These are phyloP conservation scores for Coranthus polyacanthus DNA, from an alignment of 2,797 vertebrate genomes.

Conservation along the genomic window DNA sequence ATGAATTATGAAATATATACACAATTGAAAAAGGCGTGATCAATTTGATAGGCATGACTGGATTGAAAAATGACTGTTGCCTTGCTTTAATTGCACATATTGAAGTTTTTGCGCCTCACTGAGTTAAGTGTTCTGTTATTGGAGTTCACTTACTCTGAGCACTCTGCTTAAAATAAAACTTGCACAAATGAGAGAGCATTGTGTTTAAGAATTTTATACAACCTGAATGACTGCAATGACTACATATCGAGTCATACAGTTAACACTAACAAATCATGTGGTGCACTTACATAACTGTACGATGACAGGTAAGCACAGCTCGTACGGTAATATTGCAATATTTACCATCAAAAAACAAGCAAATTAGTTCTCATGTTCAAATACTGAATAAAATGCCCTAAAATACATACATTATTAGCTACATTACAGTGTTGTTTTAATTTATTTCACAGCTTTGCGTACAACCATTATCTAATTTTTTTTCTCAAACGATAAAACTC, in stretches of 20 bases:
- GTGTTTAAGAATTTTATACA: slow-evolving; percentile 36
- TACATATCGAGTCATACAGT: slow-evolving; percentile 16
- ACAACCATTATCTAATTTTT: slow-evolving; percentile 19
- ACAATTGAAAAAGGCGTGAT: slow-evolving; percentile 61
- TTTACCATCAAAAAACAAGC: no score
- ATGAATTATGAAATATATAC: slow-evolving; percentile 56
- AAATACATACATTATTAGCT: no score
- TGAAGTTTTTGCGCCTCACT: slow-evolving; percentile 66
- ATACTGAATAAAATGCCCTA: no score
- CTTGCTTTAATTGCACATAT: slow-evolving; percentile 78
- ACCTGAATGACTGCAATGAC: slow-evolving; percentile 36
- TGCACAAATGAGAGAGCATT: slow-evolving; percentile 42
- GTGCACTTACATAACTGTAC: not conserved
- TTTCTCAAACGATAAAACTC: slow-evolving; percentile 33
- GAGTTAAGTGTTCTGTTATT: slow-evolving; percentile 73
- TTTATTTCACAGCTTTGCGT: slow-evolving; percentile 15
- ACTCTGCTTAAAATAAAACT: slow-evolving; percentile 60
- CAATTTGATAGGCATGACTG: slow-evolving; percentile 78
- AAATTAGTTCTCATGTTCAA: no score
- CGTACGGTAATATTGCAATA: not conserved
- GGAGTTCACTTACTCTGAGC: slow-evolving; percentile 44
- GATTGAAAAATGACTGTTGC: slow-evolving; percentile 78
- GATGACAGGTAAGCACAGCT: slow-evolving; percentile 12
- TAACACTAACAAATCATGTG: not conserved
- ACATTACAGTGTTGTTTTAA: slow-evolving; percentile 13